Evolutionary conservation across 2,113 vertebrate species (phyloP), one percentile per base, ranked within the genome.

Genomic region (Oryzias woworae): DNA sequence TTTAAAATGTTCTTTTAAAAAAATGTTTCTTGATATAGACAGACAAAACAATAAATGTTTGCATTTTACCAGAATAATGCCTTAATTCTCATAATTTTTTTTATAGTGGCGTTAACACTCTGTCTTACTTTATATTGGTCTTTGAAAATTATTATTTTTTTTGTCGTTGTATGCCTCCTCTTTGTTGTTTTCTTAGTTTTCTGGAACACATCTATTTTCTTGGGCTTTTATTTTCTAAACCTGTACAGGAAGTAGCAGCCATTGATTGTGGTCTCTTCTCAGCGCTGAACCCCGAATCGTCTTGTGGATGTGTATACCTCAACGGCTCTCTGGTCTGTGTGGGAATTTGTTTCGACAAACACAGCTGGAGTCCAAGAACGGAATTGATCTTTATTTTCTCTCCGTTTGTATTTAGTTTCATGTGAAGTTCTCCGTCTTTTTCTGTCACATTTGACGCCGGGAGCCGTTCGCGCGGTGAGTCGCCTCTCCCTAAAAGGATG

Each of bases 401-500:
- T n/a, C 1, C 52, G 58, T 54, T 36, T 50, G 46, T 26, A 17
- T 8, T 53, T 4, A 4, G 26, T 41, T 14, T 12, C 13, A 14
- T 14, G 8, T 15, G 56, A 65, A 50, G 46, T 13, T 61, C 6
- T 58, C 20, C 13, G 0, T 22, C 2, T 42, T 22, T 24, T 48
- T 1, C 10, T 3, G 1, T 47, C 31, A 1, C 23, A 24, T 43
- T 60, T 13, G 23, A 56, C 53, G 64, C 43, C 4, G 54, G 1
- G 50, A 44, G 71, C 59, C 68, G 66, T 65, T 41, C 58, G 58
- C 66, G 36, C 31, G 85, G 88, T 90, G 85, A 90, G 88, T 88
- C 70, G 66, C 82, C 77, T 77, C 72, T 84, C 71, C 68, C 73
- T 49, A 64, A 70, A 65, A 58, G 82, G 69, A 85, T 62, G 72